A percentile compares a stretch with the other conserved stretches of the same genome.
Conservation (phyloP, 2,888 invertebrate genomes). For the Ormyrus thymus region DNA sequence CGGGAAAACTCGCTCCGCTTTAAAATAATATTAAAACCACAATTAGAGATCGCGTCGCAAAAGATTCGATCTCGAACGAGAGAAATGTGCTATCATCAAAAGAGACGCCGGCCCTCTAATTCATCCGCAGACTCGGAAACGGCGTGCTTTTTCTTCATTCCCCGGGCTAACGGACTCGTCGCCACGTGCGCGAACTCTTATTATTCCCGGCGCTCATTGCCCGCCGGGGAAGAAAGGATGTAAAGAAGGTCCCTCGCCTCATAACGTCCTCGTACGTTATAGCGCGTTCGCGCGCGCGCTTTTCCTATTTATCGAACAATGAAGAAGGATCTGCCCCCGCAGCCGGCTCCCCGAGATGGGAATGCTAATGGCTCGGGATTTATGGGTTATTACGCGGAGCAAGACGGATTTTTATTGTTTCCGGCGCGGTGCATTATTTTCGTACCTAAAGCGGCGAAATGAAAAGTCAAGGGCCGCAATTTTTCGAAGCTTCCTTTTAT, state of each 20-base stretch:
- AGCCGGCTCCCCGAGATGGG: constrained; percentile 3
- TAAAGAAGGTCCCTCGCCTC: neutral
- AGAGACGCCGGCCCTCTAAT: no score
- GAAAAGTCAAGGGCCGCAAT: no score
- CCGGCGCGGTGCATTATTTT: constrained; percentile 1
- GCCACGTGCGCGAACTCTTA: neutral
- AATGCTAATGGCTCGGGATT: constrained; percentile 45
- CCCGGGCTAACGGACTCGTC: no score
- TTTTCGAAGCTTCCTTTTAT: neutral
- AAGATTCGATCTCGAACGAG: no score
- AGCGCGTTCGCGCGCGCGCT: constrained; percentile 8
- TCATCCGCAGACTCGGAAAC: no score
- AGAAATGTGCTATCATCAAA: no score
- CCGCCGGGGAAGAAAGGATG: neutral
- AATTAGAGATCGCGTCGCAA: no score
- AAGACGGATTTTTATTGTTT: constrained; percentile 44
- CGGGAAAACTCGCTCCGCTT: no score
- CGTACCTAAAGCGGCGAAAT: no score
- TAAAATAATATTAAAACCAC: no score
- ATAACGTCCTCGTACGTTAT: constrained; percentile 36
- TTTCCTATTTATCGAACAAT: constrained; percentile 52
- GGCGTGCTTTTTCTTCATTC: no score
- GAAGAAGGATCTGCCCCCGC: constrained; percentile 43
- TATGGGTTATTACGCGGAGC: constrained; percentile 27
- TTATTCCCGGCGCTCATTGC: neutral